phyloP scores from a whole-genome alignment of 2,113 vertebrate genomes.

The Thinocorus orbignyianus region DNA sequence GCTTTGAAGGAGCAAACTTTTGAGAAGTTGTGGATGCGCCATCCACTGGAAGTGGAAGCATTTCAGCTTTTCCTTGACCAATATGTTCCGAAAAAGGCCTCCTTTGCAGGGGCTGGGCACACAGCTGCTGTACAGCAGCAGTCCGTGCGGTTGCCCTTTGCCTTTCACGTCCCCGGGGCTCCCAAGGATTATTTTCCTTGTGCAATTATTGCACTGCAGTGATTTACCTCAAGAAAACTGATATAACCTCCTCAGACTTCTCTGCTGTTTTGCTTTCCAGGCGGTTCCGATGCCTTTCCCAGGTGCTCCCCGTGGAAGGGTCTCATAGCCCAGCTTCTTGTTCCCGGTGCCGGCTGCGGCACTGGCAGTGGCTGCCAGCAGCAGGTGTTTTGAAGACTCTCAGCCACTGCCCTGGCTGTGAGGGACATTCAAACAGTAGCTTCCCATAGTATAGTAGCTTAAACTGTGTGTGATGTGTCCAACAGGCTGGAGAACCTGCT shows the following conservation, averaged over 20 bases:
- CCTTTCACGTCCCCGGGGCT: neutral
- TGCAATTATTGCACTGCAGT: neutral
- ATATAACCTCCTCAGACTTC: neutral
- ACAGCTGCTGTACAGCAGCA: neutral
- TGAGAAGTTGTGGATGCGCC: no score
- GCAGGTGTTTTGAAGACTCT: no score
- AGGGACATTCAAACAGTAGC: no score
- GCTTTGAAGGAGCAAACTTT: no score
- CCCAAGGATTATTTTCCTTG: neutral
- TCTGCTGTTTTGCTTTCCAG: neutral
- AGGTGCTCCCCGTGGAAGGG: neutral
- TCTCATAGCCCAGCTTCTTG: neutral
- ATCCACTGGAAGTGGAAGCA: no score
- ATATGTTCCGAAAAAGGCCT: neutral
- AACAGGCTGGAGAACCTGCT: neutral
- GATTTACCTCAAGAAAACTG: slow-evolving; percentile 13
- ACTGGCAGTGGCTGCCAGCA: no score
- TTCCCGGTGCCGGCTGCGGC: no score
- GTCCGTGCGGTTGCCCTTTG: neutral
- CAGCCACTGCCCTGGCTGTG: no score
- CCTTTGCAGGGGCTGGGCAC: neutral
- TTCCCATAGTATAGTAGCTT: no score
- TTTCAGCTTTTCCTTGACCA: neutral
- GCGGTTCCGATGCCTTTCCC: neutral
- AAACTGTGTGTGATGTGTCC: neutral